Evolutionary conservation across 1,140 invertebrate species (phyloP).

Genomic region (Dendroctonus ponderosae): DNA sequence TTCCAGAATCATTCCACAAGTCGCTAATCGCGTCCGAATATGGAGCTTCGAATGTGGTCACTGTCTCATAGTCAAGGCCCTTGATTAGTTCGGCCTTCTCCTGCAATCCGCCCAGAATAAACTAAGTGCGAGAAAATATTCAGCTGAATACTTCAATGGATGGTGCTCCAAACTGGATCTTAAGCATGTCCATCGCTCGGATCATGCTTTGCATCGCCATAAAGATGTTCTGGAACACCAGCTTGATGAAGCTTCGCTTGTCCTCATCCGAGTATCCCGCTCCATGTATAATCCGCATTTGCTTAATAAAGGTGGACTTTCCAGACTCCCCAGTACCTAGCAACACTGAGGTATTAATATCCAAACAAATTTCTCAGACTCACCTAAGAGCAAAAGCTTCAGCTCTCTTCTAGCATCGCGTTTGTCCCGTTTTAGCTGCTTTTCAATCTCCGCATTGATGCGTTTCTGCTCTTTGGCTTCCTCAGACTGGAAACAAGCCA

Average conservation of each 20-base stretch:
- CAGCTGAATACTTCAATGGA: slow-evolving; percentile 58
- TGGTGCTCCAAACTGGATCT: slow-evolving; percentile 90
- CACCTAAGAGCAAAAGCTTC: slow-evolving; percentile 86
- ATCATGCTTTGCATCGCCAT: slow-evolving; percentile 99
- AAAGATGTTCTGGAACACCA: slow-evolving; percentile 99
- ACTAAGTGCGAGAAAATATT: background rate
- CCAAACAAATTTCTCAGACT: background rate
- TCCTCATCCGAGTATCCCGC: slow-evolving; percentile 99
- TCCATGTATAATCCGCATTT: slow-evolving; percentile 99
- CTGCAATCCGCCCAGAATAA: background rate
- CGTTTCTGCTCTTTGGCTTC: slow-evolving; percentile 99
- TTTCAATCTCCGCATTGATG: slow-evolving; percentile 99
- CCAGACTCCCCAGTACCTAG: slow-evolving; percentile 96
- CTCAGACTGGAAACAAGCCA: slow-evolving; percentile 99
- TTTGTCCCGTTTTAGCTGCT: slow-evolving; percentile 98
- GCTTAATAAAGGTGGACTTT: slow-evolving; percentile 99
- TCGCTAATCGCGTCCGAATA: slow-evolving; percentile 97
- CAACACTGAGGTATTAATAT: background rate
- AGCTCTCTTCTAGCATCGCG: slow-evolving; percentile 98
- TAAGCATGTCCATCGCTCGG: slow-evolving; percentile 97
- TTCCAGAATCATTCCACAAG: slow-evolving; percentile 94
- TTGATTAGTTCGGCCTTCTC: slow-evolving; percentile 95
- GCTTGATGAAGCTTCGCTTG: slow-evolving; percentile 96
- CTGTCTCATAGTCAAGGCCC: slow-evolving; percentile 97
- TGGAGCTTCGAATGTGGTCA: slow-evolving; percentile 95